Base-by-base conservation (phyloP, 2,888 invertebrate genomes). In the Barypeithes pellucidus region DNA sequence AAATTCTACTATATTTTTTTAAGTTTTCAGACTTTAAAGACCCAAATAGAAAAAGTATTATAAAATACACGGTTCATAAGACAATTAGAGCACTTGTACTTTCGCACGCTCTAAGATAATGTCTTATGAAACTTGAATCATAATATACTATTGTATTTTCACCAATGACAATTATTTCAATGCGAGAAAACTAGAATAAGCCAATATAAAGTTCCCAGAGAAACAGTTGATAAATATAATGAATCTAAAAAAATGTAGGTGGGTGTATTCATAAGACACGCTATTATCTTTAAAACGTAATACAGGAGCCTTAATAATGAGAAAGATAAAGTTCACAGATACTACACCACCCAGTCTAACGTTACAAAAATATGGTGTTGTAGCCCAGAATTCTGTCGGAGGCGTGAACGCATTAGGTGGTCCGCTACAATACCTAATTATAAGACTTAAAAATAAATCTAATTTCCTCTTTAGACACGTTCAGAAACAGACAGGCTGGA, bases 341-440 rank as follows among this genome's bases (percentile, higher is more conserved):
- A 39, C 63, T 65, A 68, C 67, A 41, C 36, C 47, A 47, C 29
- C 62, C 7, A 52, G 47, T 67, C 52, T 72, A 61, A 68, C 57
- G 68, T 68, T 67, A 73, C 72, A 68, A 73, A 73, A 73, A 63
- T 68, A 63, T 65, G 67, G 62, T 62, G 54, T 29, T 39, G 36
- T 59, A 57, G 59, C 18, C 47, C 65, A 24, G 47, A 22, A 45
- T 68, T 57, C 57, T 59, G 65, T 65, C 73, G 69, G 60, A 69
- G 73, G 73, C 73, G 73, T 69, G 73, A 73, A 39, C 73, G 47
- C 69, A 65, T 73, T 73, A 73, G 73, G 73, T 73, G 73, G 73
- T 73, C 73, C 41, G 50, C 59, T 54, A 62, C 65, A 65, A 61
- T 47, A 61, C 52, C 62, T 69, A 69, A 69, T 69, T 69, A 69